Evolutionary conservation across 2,113 vertebrate genomes (phyloP).

Genomic region (Salminus brasiliensis): DNA sequence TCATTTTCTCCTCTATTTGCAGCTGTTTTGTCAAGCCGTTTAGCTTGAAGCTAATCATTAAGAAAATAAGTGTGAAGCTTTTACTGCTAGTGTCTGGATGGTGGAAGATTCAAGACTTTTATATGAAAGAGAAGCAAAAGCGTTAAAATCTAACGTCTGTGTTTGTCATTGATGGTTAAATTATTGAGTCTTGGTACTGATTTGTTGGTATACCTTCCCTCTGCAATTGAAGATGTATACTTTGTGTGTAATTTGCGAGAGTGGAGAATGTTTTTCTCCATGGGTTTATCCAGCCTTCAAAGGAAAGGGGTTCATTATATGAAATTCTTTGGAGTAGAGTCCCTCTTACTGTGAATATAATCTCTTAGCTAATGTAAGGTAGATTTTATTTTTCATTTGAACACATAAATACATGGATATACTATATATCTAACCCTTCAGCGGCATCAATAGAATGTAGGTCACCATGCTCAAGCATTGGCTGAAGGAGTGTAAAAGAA

Average conservation of each 20-base stretch:
- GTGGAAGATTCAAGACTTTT: not conserved
- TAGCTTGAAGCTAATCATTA: not conserved
- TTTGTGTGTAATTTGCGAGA: not conserved
- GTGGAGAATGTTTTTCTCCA: not conserved
- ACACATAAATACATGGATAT: no score
- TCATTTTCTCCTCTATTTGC: not conserved
- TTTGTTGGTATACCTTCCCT: not conserved
- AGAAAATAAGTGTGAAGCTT: conserved; percentile 9
- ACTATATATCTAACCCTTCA: no score
- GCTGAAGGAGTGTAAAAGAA: no score
- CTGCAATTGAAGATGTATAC: not conserved
- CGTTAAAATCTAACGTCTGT: not conserved
- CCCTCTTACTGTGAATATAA: not conserved
- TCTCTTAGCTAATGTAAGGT: not conserved
- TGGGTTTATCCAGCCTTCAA: not conserved
- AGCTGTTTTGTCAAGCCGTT: conserved; percentile 12
- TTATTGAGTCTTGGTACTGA: not conserved
- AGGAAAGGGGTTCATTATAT: not conserved
- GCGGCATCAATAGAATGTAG: no score
- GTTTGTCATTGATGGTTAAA: not conserved
- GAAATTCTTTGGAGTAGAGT: not conserved
- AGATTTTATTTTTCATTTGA: no score
- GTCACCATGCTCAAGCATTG: no score
- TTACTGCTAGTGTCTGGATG: not conserved
- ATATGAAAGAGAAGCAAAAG: not conserved